Percentiles rank a stretch among this genome's conserved stretches.
Conservation (phyloP, 92 coral and sea anemone genomes). For the Nematostella vectensis region DNA sequence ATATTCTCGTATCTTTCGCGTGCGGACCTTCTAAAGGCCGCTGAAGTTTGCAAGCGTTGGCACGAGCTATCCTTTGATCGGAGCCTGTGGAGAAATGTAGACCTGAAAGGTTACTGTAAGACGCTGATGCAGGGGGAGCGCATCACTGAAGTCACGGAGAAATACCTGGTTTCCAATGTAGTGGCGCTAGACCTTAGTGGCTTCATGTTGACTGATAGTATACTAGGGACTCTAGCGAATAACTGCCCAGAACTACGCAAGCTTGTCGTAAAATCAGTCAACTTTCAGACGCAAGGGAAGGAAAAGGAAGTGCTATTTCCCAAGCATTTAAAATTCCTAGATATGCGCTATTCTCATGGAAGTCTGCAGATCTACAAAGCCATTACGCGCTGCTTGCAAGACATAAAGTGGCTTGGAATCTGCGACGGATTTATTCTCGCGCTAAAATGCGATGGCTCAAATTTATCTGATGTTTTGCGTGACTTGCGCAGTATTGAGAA, state of each 20-base stretch:
- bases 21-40: constrained; percentile 35
- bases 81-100: constrained; percentile 40
- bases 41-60: constrained; percentile 57
- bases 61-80: constrained; percentile 42
- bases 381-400: constrained; percentile 30
- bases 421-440: constrained; percentile 54
- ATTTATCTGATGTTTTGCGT: constrained; percentile 12
- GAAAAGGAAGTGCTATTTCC: constrained; percentile 31
- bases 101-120: constrained; percentile 40
- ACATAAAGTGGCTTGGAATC: constrained; percentile 56
- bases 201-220: constrained; percentile 29
- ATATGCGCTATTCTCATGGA: constrained; percentile 61
- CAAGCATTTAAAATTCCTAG: constrained; percentile 28
- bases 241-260: constrained; percentile 39
- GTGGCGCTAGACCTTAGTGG: constrained; percentile 50
- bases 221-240: constrained; percentile 31
- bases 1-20: constrained; percentile 40
- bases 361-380: constrained; percentile 29
- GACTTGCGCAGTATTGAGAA: constrained; percentile 40
- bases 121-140: constrained; percentile 10
- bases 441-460: constrained; percentile 9
- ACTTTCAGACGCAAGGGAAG: constrained; percentile 13
- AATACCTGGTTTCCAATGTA: constrained; percentile 27
- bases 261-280: constrained; percentile 47
- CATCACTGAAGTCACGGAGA: constrained; percentile 14